Conservation (phyloP, 2,113 vertebrate genomes). For the Megaceryle maxima region DNA sequence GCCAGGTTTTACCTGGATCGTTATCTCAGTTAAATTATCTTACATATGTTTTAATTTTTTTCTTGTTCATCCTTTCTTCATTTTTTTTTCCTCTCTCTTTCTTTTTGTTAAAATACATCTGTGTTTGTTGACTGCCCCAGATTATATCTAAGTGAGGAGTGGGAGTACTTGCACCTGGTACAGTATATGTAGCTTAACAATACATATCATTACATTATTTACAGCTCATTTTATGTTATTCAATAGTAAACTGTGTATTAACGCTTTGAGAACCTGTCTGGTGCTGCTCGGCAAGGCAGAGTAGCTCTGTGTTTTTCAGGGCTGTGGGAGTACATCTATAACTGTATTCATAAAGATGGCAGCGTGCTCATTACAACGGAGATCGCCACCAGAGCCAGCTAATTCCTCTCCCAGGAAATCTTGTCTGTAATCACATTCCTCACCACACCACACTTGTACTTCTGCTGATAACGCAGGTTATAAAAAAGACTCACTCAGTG, state of each 20-base stretch:
- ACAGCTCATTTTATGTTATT: slow-evolving; percentile 86
- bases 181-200: slow-evolving; percentile 86
- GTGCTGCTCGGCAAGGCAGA: not conserved
- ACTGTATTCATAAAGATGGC: slow-evolving; percentile 80
- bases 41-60: slow-evolving; percentile 75
- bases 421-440: slow-evolving; percentile 81
- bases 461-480: slow-evolving; percentile 86
- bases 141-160: slow-evolving; percentile 86
- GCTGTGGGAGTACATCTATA: slow-evolving; percentile 63
- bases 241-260: slow-evolving; percentile 81
- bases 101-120: slow-evolving; percentile 94
- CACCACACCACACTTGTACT: slow-evolving; percentile 74
- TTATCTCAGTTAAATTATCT: slow-evolving; percentile 85
- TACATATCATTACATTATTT: slow-evolving; percentile 93
- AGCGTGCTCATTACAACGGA: slow-evolving; percentile 77
- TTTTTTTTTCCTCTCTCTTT: slow-evolving; percentile 77
- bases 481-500: slow-evolving; percentile 75
- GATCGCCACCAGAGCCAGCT: slow-evolving; percentile 77
- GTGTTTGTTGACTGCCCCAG: slow-evolving; percentile 89
- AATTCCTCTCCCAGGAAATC: slow-evolving; percentile 87
- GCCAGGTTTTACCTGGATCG: slow-evolving; percentile 83
- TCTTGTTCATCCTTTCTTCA: slow-evolving; percentile 78
- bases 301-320: slow-evolving; percentile 25
- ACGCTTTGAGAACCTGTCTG: slow-evolving; percentile 67
- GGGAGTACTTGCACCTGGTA: slow-evolving; percentile 94